Evolutionary conservation across 2,113 vertebrate species (phyloP), one percentile per base, ranked within the genome.

Genomic region (Baryphthengus martii): DNA sequence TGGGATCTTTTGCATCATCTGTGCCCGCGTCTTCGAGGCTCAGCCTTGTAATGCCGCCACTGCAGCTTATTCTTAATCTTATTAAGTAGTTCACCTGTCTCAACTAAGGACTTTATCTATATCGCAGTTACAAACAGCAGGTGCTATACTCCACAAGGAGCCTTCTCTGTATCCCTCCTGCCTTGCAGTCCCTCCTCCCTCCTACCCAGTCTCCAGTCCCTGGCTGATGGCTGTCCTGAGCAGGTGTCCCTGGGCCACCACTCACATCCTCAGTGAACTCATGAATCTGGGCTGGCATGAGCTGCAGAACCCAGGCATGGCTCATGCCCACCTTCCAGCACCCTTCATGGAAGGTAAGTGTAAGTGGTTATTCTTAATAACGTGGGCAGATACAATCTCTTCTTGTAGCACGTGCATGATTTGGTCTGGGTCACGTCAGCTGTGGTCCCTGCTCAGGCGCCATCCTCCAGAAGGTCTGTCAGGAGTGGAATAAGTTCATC

Each of bases 351-450:
- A 44, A 70, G 50, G 45, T 20, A 37, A 39, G 6, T 23, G 35
- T 15, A 50, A 89, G 42, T 20, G 4, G 40, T 74, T 24, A 2
- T 50, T 61, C 29, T 28, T 21, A 18, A 20, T 33, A 18, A 20
- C 1, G 2, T 13, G n/a, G 85, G 58, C 75, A 66, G 49, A 23
- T 29, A 52, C 15, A 40, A 73, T 6, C 61, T 81, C 44, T n/a
- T 18, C 67, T 13, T 6, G 8, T 28, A 83, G 26, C 65, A 13
- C 0, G 0, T 1, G 29, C 24, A 7, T 0, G 0, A 15, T 8
- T 80, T 86, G 35, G 25, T 44, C 45, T 73, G 52, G 40, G 39
- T 47, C 2, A 1, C 5, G 3, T 18, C 58, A 73, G 23, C 47
- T 79, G 49, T 52, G n/a, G 68, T 20, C 40, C 67, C 33, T 76